Evolutionary conservation across 2,888 invertebrate genomes (phyloP).

Genomic region (Augochlorella aurata): DNA sequence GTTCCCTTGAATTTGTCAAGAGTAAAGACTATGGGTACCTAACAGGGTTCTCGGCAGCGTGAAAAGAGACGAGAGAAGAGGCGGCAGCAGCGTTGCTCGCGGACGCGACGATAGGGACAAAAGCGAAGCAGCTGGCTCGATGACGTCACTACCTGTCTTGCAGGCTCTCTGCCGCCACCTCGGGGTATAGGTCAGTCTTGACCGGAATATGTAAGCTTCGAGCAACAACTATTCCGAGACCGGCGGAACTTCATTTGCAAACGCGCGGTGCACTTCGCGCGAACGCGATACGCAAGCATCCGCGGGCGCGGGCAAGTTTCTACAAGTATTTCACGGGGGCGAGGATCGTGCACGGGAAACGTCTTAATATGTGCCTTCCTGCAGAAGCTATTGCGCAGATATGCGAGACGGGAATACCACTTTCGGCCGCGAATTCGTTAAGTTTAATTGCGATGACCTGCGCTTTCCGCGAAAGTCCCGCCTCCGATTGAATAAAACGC

Average conservation of each 20-base stretch:
- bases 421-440: neutral
- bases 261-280: neutral
- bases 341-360: neutral
- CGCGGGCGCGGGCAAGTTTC: neutral
- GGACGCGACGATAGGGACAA: constrained; percentile 37
- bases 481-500: neutral
- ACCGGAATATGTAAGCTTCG: constrained; percentile 21
- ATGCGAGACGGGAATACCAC: neutral
- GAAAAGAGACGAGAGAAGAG: neutral
- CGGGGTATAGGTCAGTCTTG: constrained; percentile 76
- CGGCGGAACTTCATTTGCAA: constrained; percentile 50
- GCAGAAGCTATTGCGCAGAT: neutral
- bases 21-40: too few species aligned
- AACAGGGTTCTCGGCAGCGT: neutral
- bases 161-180: constrained; percentile 69
- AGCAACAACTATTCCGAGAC: constrained; percentile 42
- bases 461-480: neutral
- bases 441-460: neutral
- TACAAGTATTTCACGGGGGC: constrained; percentile 28
- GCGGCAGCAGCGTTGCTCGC: neutral
- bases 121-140: constrained; percentile 71
- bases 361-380: neutral
- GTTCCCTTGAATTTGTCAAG: too few species aligned
- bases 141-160: constrained; percentile 79
- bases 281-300: constrained; percentile 11